A percentile compares a stretch with the other conserved stretches of the same genome.
phyloP scores from a whole-genome alignment of 2,113 vertebrate species.

The Ceyx cyanopectus region DNA sequence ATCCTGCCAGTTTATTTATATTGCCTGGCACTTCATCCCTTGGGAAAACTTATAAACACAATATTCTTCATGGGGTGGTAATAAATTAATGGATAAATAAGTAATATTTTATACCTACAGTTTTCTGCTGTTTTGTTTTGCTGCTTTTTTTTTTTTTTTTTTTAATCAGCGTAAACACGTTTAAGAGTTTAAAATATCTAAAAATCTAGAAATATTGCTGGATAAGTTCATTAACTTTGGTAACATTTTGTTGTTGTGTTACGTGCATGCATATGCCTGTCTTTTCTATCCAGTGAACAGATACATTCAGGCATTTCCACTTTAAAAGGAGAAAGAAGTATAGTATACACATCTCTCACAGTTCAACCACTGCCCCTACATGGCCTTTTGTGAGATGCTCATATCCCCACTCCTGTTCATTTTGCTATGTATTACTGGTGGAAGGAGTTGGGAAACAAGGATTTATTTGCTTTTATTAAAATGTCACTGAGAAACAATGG shows the following conservation, averaged over 20 bases:
- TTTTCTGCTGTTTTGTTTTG: neutral
- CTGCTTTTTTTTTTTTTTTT: too few species aligned
- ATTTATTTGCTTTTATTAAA: neutral
- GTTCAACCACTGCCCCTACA: neutral
- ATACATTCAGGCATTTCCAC: neutral
- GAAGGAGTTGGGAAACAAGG: neutral
- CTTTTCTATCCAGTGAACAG: neutral
- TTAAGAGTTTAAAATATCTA: neutral
- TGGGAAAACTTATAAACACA: neutral
- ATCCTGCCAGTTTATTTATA: neutral
- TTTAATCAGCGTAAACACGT: neutral
- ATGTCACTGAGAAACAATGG: neutral
- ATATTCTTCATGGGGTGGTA: neutral
- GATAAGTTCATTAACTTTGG: neutral
- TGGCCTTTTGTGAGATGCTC: neutral
- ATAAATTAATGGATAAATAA: neutral
- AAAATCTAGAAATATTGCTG: neutral
- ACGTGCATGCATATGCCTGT: neutral
- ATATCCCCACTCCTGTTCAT: neutral
- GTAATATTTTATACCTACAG: neutral
- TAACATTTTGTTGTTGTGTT: neutral
- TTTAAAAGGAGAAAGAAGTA: neutral
- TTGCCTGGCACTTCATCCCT: neutral
- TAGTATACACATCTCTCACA: rapidly evolving
- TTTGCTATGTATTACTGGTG: neutral